These are phyloP conservation scores for Entomobrya multifasciata DNA, from an alignment of 2,888 invertebrate genomes.

Conservation along the genomic window DNA sequence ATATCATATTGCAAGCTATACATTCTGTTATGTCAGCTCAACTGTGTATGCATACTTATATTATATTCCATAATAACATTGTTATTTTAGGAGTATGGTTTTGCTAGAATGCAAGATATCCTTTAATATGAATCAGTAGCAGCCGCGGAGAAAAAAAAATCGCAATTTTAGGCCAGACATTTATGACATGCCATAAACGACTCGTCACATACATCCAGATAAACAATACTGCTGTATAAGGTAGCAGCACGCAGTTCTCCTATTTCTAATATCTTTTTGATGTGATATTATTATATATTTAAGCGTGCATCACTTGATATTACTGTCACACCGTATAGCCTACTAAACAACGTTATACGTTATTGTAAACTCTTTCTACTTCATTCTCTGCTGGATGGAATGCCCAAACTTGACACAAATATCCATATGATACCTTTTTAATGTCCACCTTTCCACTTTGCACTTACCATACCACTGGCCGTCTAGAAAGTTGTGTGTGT, in stretches of 20 bases:
- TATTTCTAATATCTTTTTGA: no score
- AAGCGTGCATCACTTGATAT: conserved; percentile 29
- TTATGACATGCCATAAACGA: conserved; percentile 57
- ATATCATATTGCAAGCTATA: not conserved
- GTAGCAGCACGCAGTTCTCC: not conserved
- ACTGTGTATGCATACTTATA: not conserved
- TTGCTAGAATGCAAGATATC: not conserved
- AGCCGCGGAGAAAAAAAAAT: no score
- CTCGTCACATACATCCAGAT: conserved; percentile 34
- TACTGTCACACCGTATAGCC: no score
- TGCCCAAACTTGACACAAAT: conserved; percentile 49
- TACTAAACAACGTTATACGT: no score
- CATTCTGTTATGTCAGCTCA: not conserved
- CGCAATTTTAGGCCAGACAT: conserved; percentile 36
- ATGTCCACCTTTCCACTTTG: conserved; percentile 55
- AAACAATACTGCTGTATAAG: conserved; percentile 9
- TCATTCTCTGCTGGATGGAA: conserved; percentile 21
- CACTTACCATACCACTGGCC: no score
- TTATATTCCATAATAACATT: not conserved
- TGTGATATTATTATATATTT: conserved; percentile 36
- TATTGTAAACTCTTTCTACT: conserved; percentile 38
- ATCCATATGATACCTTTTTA: conserved; percentile 55
- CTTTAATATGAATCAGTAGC: not conserved
- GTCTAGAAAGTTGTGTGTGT: not conserved
- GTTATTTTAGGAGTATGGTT: no score